Evolutionary conservation across 2,113 vertebrate genomes (phyloP).

Genomic region (Ageneiosus marmoratus): DNA sequence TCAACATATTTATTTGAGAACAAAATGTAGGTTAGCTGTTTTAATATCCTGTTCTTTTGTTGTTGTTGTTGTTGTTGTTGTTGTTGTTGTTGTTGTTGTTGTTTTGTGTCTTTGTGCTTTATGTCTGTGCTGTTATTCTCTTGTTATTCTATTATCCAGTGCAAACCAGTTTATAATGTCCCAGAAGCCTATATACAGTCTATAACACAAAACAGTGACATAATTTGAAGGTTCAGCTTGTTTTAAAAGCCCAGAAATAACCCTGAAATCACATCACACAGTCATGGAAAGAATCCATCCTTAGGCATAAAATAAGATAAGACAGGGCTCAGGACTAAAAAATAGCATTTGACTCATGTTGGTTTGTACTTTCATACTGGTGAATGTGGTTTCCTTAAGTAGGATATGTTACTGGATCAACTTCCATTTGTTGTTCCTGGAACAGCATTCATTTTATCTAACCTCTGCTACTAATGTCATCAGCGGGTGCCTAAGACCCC

Average conservation of each 20-base stretch:
- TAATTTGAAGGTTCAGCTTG: not conserved
- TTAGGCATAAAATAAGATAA: not conserved
- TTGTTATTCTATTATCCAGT: not conserved
- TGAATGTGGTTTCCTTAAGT: constrained; percentile 10
- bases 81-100: no score
- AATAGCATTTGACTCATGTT: not conserved
- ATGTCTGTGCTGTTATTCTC: not conserved
- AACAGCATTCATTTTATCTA: not conserved
- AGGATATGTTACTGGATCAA: not conserved
- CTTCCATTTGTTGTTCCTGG: not conserved
- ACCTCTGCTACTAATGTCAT: not conserved
- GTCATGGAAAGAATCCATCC: not conserved
- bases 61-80: no score
- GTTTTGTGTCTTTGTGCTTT: no score
- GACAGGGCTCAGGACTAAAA: not conserved
- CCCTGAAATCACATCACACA: not conserved
- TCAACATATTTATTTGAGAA: not conserved
- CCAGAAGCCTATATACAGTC: not conserved
- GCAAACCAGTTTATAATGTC: not conserved
- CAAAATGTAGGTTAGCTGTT: not conserved
- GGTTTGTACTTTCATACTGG: not conserved
- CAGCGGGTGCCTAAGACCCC: no score
- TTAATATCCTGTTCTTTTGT: not conserved
- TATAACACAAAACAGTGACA: not conserved
- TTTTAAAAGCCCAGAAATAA: not conserved